These are phyloP conservation scores for Agrotis exclamationis DNA, from an alignment of 2,888 invertebrate genomes.

Conservation along the genomic window DNA sequence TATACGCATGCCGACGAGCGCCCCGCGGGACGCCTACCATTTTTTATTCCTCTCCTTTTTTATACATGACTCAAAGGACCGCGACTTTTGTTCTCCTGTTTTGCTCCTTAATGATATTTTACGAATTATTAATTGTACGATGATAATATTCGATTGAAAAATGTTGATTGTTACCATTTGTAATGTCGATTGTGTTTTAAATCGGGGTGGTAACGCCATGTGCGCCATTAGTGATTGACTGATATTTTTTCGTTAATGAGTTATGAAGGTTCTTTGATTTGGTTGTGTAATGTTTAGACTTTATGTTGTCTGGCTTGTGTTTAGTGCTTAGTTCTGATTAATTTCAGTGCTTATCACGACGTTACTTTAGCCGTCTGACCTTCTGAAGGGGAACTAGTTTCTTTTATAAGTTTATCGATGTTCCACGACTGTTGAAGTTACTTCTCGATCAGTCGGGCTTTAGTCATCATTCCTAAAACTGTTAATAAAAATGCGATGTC, in stretches of 20 bases:
- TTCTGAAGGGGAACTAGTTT: constrained; percentile 17
- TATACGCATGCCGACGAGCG: constrained; percentile 72
- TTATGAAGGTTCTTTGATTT: constrained; percentile 50
- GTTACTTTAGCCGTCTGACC: constrained; percentile 26
- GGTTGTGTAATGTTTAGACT: constrained; percentile 51
- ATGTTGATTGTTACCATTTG: constrained; percentile 84
- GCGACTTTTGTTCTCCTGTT: constrained; percentile 90
- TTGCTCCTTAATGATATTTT: constrained; percentile 89
- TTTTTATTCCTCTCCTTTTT: constrained; percentile 78
- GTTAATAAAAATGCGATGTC: background rate
- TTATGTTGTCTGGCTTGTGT: constrained; percentile 16
- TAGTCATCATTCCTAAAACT: background rate
- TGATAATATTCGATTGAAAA: constrained; percentile 88
- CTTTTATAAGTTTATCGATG: constrained; percentile 9
- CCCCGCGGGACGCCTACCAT: constrained; percentile 82
- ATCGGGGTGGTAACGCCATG: constrained; percentile 68
- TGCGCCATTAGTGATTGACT: constrained; percentile 65
- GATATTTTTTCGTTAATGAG: constrained; percentile 61
- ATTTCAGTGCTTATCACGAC: constrained; percentile 42
- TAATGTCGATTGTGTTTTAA: constrained; percentile 70
- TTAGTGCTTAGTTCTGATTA: constrained; percentile 22
- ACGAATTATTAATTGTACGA: constrained; percentile 90
- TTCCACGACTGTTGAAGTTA: background rate
- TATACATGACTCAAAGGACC: constrained; percentile 86
- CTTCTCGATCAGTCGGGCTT: background rate